A percentile compares a stretch with the other conserved stretches of the same genome.
phyloP scores from a whole-genome alignment of 2,797 vertebrate species.

The Phataginus tricuspis region DNA sequence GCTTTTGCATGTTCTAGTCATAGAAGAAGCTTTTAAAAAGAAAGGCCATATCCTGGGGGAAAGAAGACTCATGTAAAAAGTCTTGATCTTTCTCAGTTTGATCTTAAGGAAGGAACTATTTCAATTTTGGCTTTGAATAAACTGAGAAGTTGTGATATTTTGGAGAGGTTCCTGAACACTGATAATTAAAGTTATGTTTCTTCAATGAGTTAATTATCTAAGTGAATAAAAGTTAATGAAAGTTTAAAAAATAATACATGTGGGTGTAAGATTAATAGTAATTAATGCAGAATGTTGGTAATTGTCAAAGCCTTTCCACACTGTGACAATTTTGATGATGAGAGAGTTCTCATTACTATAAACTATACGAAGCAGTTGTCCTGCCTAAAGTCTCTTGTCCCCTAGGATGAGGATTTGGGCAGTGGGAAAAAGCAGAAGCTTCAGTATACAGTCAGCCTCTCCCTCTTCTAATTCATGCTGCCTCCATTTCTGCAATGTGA shows the following conservation, averaged over 20 bases:
- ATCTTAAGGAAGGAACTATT: slow-evolving; percentile 45
- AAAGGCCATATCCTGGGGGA: background rate
- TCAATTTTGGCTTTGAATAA: slow-evolving; percentile 41
- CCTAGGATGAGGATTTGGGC: slow-evolving; percentile 34
- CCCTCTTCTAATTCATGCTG: background rate
- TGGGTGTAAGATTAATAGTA: background rate
- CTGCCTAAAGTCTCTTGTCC: slow-evolving; percentile 50
- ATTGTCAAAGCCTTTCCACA: slow-evolving; percentile 24
- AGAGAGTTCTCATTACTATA: slow-evolving; percentile 37
- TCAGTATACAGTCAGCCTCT: slow-evolving; percentile 33
- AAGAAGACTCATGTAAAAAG: slow-evolving; percentile 10
- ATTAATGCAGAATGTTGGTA: slow-evolving; percentile 31
- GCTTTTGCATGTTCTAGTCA: slow-evolving; percentile 34
- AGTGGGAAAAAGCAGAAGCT: slow-evolving; percentile 35
- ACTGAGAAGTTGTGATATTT: slow-evolving; percentile 36
- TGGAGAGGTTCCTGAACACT: slow-evolving; percentile 24
- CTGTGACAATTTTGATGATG: background rate
- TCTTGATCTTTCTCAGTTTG: slow-evolving; percentile 29
- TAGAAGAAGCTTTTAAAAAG: slow-evolving; percentile 33
- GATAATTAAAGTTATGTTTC: slow-evolving; percentile 54
- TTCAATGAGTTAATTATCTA: slow-evolving; percentile 60
- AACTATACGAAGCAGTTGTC: background rate
- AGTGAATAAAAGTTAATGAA: slow-evolving; percentile 49
- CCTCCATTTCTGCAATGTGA: slow-evolving; percentile 50
- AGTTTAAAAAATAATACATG: slow-evolving; percentile 20